These are phyloP conservation scores for Scartelaos histophorus DNA, from an alignment of 2,113 vertebrate species.

Conservation along the genomic window DNA sequence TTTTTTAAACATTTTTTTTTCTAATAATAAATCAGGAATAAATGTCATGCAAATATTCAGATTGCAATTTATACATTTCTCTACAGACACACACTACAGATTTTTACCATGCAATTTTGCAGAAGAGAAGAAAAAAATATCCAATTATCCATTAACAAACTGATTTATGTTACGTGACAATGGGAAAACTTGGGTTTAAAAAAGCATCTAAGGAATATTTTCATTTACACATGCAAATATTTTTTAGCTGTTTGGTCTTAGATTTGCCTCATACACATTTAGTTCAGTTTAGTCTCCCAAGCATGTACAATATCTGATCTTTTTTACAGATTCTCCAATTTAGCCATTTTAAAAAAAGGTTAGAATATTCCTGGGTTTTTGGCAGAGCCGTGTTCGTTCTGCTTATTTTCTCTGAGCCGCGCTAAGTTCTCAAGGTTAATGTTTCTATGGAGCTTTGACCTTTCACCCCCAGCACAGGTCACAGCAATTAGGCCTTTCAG, in stretches of 20 bases:
- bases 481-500: conserved; percentile 65
- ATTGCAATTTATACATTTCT: background rate
- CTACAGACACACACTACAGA: background rate
- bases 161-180: too few relatives aligned
- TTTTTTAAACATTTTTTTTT: conserved; percentile 46
- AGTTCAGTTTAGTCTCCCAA: too few relatives aligned
- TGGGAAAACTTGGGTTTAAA: too few relatives aligned
- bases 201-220: too few relatives aligned
- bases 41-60: background rate
- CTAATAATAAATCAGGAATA: background rate
- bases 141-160: too few relatives aligned
- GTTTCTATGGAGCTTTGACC: conserved; percentile 59
- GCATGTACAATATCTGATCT: too few relatives aligned
- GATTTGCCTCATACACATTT: too few relatives aligned
- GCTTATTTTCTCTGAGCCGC: background rate
- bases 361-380: conserved; percentile 27
- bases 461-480: conserved; percentile 55
- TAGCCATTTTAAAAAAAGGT: background rate
- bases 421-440: conserved; percentile 62
- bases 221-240: too few relatives aligned
- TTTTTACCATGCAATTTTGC: background rate
- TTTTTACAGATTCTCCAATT: background rate
- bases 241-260: too few relatives aligned
- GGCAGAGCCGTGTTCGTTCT: conserved; percentile 1
- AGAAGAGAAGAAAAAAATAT: too few relatives aligned